phyloP scores from a whole-genome alignment of 2,113 vertebrate genomes.

The Sebastes fasciatus region DNA sequence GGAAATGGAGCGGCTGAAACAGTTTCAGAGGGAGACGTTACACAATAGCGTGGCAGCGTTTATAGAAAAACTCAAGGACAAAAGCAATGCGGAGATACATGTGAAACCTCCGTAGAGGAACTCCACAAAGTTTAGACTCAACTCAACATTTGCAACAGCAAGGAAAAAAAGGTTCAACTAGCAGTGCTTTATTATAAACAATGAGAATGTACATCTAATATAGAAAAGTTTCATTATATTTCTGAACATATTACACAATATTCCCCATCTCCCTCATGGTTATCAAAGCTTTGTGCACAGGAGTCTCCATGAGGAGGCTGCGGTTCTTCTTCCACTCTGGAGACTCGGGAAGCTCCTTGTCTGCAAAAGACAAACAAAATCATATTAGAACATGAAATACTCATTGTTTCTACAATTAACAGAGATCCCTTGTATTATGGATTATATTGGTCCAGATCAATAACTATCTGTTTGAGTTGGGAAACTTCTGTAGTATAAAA shows the following conservation, averaged over 20 bases:
- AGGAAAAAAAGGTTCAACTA: neutral
- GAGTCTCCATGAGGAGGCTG: conserved; percentile 72
- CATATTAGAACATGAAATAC: too few species aligned
- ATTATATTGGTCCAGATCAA: neutral
- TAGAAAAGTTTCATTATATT: neutral
- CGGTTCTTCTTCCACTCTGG: conserved; percentile 74
- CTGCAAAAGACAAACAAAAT: conserved; percentile 60
- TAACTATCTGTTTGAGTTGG: neutral
- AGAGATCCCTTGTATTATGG: neutral
- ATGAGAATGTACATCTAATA: conserved; percentile 1
- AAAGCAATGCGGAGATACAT: neutral
- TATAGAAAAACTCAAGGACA: conserved; percentile 69
- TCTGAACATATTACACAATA: conserved; percentile 60
- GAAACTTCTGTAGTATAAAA: neutral
- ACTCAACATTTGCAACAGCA: neutral
- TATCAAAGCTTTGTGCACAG: conserved; percentile 78
- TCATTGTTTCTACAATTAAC: too few species aligned
- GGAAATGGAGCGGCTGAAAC: conserved; percentile 64
- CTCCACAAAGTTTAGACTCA: neutral
- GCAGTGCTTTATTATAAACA: conserved; percentile 2
- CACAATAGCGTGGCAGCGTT: conserved; percentile 78
- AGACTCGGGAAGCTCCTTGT: conserved; percentile 62
- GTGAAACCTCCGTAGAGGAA: conserved; percentile 23
- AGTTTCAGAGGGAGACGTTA: conserved; percentile 71
- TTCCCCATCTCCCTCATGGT: conserved; percentile 65